Evolutionary conservation across 2,797 vertebrate genomes (phyloP), one percentile per base, ranked within the genome.

Genomic region (Manis crassicaudata): DNA sequence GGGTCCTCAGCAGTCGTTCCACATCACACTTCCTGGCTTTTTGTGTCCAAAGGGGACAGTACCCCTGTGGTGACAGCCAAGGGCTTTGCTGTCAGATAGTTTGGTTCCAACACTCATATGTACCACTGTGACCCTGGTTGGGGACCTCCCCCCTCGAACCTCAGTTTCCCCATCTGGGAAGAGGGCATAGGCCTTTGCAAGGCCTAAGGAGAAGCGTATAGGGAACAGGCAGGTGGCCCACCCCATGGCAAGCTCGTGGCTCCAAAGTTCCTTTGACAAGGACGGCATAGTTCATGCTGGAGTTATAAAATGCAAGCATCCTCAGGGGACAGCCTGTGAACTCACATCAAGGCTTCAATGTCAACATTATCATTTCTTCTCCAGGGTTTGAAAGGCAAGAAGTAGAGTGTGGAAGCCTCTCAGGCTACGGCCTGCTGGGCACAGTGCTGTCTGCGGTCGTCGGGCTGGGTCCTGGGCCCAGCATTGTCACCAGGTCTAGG

Each of bases 371-470:
- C 65, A 70, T 32, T 72, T 90, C 40, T 58, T 17, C 18, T 35
- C 32, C 3, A 12, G 37, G 11, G 8, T 46, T 68, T 29, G 50
- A n/a, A 75, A 86, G 77, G 10, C 7, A 35, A 50, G 37, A 21
- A n/a, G 60, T n/a, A 29, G 65, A 70, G 43, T 37, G 82, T 68
- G 27, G 35, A 87, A 72, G 32, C 8, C 68, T 68, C 29, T 46
- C 7, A 10, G 40, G 63, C 56, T 25, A 29, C 46, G 9, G 46
- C 63, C 29, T 1, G 14, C 21, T 46, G 52, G 29, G 50, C n/a
- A 7, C 0, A 1, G 35, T 8, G 20, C 29, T 8, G 0, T 62
- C 65, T 0, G 13, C 2, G 25, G 35, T 40, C 27, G 1, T 0
- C 2, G 25, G 40, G 7, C 12, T 46, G 50, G 32, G 27, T 63